Conservation (phyloP, 2,113 vertebrate genomes). For the Crotalus helleri region DNA sequence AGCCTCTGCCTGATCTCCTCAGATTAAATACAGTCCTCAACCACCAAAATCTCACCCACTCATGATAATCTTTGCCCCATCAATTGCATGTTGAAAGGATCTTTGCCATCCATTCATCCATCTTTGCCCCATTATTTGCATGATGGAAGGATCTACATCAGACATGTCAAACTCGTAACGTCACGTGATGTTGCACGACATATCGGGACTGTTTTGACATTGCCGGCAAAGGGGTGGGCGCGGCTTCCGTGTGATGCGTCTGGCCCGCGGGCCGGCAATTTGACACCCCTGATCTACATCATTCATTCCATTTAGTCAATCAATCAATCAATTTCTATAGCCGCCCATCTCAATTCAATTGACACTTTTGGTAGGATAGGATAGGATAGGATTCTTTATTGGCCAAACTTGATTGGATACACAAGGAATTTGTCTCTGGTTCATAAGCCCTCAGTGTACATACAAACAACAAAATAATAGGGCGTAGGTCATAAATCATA, state of each 20-base stretch:
- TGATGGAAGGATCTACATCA: too few relatives aligned
- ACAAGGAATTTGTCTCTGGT: not conserved
- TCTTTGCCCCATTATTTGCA: too few relatives aligned
- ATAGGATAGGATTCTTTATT: not conserved
- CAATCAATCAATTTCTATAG: not conserved
- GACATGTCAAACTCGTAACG: too few relatives aligned
- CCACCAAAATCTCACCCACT: not conserved
- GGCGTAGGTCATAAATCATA: not conserved
- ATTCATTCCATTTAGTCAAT: too few relatives aligned
- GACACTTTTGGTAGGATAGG: not conserved
- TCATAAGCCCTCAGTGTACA: not conserved
- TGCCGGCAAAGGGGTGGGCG: too few relatives aligned
- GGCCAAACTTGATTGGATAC: not conserved
- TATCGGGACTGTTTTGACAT: too few relatives aligned
- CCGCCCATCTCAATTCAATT: not conserved
- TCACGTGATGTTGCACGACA: too few relatives aligned
- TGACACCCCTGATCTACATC: too few relatives aligned
- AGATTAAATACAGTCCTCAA: not conserved
- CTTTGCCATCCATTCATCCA: not conserved
- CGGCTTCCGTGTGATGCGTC: accelerated
- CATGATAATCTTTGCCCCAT: not conserved
- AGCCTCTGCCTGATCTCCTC: not conserved
- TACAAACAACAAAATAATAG: not conserved
- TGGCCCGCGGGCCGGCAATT: too few relatives aligned
- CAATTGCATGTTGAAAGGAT: not conserved